phyloP scores from a whole-genome alignment of 2,113 vertebrate genomes.

The Australoheros scitulus region DNA sequence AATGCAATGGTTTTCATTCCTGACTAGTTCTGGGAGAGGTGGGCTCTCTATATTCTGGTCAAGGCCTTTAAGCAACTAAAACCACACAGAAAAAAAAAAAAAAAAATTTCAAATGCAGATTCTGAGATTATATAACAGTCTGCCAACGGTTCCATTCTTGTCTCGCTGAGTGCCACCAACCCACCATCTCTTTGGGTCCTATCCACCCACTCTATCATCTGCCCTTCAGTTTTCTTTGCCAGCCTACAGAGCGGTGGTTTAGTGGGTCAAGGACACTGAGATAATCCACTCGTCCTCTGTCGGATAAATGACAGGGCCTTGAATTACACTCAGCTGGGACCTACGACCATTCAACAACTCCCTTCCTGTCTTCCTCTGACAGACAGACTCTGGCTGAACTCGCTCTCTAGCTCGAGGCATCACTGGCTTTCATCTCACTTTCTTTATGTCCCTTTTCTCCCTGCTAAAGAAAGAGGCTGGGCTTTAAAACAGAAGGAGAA shows the following conservation, averaged over 20 bases:
- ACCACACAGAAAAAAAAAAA: background rate
- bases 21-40: background rate
- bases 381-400: constrained; percentile 35
- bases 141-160: constrained; percentile 22
- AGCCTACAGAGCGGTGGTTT: constrained; percentile 13
- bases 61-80: background rate
- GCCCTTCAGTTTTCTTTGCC: constrained; percentile 26
- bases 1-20: background rate
- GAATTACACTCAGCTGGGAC: constrained; percentile 55
- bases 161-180: constrained; percentile 10
- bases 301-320: constrained; percentile 48
- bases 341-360: constrained; percentile 19
- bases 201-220: constrained; percentile 21
- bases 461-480: background rate
- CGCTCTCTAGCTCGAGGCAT: background rate
- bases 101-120: constrained; percentile 58
- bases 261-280: constrained; percentile 61
- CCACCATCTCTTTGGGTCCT: constrained; percentile 24
- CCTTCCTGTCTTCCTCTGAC: background rate
- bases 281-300: constrained; percentile 51
- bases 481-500: background rate
- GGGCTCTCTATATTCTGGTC: constrained; percentile 5
- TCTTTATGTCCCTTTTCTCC: background rate
- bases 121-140: constrained; percentile 43
- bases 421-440: constrained; percentile 13